Evolutionary conservation across 2,888 invertebrate genomes (phyloP).

Genomic region (Ommatoiulus sabulosus): DNA sequence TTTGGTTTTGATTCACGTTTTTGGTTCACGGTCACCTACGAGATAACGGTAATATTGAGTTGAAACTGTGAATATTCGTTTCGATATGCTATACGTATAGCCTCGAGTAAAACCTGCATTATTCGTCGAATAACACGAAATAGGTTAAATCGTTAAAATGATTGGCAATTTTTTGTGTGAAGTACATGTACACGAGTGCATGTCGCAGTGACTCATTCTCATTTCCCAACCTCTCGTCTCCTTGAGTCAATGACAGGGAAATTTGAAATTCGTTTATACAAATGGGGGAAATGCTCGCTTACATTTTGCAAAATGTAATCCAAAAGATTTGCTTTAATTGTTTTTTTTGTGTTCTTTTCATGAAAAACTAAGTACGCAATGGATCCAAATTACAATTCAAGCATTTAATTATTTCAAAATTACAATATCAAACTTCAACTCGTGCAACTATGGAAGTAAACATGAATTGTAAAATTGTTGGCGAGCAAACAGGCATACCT

Average conservation of each 20-base stretch:
- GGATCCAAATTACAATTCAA: background rate
- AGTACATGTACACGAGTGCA: too few species aligned
- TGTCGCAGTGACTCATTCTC: background rate
- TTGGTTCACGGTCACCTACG: too few species aligned
- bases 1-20: too few species aligned
- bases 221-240: background rate
- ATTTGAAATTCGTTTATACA: background rate
- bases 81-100: background rate
- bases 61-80: background rate
- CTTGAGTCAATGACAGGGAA: background rate
- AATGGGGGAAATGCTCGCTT: background rate
- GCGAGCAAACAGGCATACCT: too few species aligned
- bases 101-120: background rate
- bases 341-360: too few species aligned
- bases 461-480: too few species aligned
- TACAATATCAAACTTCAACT: too few species aligned
- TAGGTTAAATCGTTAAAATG: conserved; percentile 2
- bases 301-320: background rate
- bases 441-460: too few species aligned
- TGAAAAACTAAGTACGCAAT: too few species aligned
- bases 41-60: background rate
- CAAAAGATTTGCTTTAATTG: too few species aligned
- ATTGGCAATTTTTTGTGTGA: conserved; percentile 22
- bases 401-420: background rate
- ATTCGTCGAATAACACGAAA: background rate